Base-by-base conservation (phyloP, 2,888 invertebrate species). In the Dilophus febrilis region DNA sequence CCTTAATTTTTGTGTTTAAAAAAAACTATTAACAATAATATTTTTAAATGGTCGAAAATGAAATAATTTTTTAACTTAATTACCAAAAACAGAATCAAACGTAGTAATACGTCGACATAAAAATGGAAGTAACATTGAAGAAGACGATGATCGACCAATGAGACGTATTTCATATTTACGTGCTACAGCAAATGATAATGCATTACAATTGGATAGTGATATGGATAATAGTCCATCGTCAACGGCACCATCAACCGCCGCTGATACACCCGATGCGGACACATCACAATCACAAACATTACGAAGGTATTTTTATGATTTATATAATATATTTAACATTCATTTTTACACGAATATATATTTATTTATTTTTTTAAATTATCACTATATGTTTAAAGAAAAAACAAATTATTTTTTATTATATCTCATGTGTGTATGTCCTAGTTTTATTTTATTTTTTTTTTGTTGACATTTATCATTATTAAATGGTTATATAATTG, bases 81-180 rank as follows among this genome's bases (percentile, higher is more conserved):
- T n/a, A n/a, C n/a, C n/a, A n/a, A n/a, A 31, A 27, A 37, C 16
- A 26, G 28, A 40, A 13, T 17, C 36, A 22, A 37, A 34, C n/a
- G 34, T 18, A 34, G 57, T 62, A 35, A 52, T 60, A 40, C 52
- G 61, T 29, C 58, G 61, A 28, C 58, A 50, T 37, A 60, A 58
- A 45, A 22, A 8, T 22, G 52, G 56, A 44, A 54, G 57, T 50
- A n/a, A n/a, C n/a, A 51, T 64, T 58, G 46, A 58, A 71, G 74
- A 69, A 60, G 84, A 85, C 56, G 90, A 91, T 57, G 87, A 88
- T 53, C 75, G 86, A 47, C 76, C 80, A 18, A 84, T 83, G 64
- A 73, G 92, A 49, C 71, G 92, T 50, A 86, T 88, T 48, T 92
- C 91, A n/a, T 94, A 94, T 65, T 67, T 92, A 48, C 87, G 87